phyloP scores from a whole-genome alignment of 2,888 invertebrate genomes.

The Bruchidius siliquastri region DNA sequence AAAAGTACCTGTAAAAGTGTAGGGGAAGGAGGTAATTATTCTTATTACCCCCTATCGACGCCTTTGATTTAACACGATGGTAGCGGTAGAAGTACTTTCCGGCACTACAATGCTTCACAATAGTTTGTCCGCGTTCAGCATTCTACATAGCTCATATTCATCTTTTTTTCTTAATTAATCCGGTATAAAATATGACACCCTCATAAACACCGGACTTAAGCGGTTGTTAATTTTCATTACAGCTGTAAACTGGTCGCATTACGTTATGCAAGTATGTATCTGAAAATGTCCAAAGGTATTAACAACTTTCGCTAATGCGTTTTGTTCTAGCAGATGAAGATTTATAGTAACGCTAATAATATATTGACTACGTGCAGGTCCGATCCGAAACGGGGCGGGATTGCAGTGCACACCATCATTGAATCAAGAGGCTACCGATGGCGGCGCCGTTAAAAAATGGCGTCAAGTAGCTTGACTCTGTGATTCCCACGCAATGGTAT shows the following conservation, averaged over 20 bases:
- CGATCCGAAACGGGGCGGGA: not conserved
- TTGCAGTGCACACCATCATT: no score
- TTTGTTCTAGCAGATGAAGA: slow-evolving; percentile 28
- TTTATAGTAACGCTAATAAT: slow-evolving; percentile 19
- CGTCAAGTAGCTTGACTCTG: no score
- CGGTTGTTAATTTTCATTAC: slow-evolving; percentile 1
- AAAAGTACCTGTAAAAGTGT: no score
- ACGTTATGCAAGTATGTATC: slow-evolving; percentile 2
- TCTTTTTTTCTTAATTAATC: not conserved
- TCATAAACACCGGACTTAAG: not conserved
- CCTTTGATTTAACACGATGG: no score
- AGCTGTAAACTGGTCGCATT: not conserved
- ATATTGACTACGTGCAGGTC: not conserved
- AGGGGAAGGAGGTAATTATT: no score
- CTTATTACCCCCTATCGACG: no score
- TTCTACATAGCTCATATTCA: not conserved
- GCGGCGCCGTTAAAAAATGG: no score
- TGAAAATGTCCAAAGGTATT: slow-evolving; percentile 21
- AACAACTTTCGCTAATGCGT: slow-evolving; percentile 31
- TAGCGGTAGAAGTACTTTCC: not conserved
- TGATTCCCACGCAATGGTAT: no score
- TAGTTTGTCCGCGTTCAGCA: not conserved
- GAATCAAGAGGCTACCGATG: no score
- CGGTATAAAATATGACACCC: not conserved
- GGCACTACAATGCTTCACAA: not conserved